phyloP scores from a whole-genome alignment of 1,140 invertebrate genomes.

The Cataglyphis hispanica region DNA sequence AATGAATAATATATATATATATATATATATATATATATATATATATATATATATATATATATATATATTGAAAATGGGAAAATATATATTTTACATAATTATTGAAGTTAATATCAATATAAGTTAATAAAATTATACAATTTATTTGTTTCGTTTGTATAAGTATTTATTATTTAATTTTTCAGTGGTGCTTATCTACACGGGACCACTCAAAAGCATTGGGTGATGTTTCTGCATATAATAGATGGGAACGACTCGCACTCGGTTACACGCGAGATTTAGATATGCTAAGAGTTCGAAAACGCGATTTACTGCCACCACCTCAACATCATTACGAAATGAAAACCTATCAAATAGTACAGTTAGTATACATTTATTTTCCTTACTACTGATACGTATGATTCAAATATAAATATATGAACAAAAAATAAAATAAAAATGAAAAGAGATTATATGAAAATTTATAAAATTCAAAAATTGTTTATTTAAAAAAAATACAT shows the following conservation, averaged over 20 bases:
- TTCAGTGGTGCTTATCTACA: conserved; percentile 91
- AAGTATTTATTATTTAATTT: conserved; percentile 39
- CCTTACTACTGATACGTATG: background rate
- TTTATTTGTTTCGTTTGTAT: background rate
- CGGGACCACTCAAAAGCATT: conserved; percentile 96
- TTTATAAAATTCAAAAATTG: background rate
- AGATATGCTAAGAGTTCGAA: conserved; percentile 92
- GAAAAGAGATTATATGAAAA: background rate
- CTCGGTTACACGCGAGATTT: conserved; percentile 95
- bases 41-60: no score
- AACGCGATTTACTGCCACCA: conserved; percentile 88
- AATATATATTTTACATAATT: no score
- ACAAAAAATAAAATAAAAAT: background rate
- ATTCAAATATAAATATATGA: background rate
- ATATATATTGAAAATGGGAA: no score
- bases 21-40: no score
- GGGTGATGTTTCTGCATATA: conserved; percentile 96
- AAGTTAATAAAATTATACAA: background rate
- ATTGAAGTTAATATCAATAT: background rate
- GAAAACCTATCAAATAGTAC: conserved; percentile 95
- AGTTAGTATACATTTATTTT: conserved; percentile 87
- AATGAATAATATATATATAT: no score
- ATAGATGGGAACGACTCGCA: conserved; percentile 95
- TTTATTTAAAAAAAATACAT: conserved; percentile 23
- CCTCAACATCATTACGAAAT: conserved; percentile 98